Conservation (phyloP, 23 tunicate genomes). For the Halocynthia aurantium region DNA sequence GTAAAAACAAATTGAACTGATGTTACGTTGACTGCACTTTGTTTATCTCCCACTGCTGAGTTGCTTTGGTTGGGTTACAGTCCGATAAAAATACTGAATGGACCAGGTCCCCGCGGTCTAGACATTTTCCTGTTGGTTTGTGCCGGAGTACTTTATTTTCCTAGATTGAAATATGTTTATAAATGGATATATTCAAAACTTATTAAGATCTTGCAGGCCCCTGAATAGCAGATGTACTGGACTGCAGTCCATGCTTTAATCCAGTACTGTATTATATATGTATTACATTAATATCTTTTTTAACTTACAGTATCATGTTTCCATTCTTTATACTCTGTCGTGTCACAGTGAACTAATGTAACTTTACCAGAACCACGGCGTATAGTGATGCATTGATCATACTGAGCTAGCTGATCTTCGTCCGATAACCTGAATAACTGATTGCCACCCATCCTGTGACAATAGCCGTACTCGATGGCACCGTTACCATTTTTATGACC, state of each 20-base stretch:
- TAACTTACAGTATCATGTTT: slow-evolving; percentile 45
- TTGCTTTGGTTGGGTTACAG: slow-evolving; percentile 51
- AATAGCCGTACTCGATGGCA: slow-evolving; percentile 62
- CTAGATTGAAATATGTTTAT: slow-evolving; percentile 20
- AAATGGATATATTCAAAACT: neutral
- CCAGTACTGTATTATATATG: neutral
- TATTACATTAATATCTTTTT: no score
- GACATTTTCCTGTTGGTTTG: slow-evolving; percentile 47
- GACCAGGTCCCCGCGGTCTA: slow-evolving; percentile 63
- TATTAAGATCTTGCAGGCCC: neutral
- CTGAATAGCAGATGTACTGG: neutral
- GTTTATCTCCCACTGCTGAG: slow-evolving; percentile 87
- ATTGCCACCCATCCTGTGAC: slow-evolving; percentile 99
- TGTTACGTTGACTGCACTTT: slow-evolving; percentile 57
- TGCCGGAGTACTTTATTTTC: slow-evolving; percentile 38
- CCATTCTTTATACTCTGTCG: slow-evolving; percentile 67
- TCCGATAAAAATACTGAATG: slow-evolving; percentile 67
- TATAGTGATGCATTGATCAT: slow-evolving; percentile 88
- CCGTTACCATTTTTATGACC: slow-evolving; percentile 97
- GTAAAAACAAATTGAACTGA: neutral
- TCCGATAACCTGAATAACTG: slow-evolving; percentile 90
- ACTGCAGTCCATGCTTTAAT: slow-evolving; percentile 1
- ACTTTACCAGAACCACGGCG: slow-evolving; percentile 22
- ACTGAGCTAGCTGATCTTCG: slow-evolving; percentile 82
- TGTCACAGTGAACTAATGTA: slow-evolving; percentile 84